Base-by-base conservation (phyloP, 2,797 vertebrate species). In the Varecia variegata region DNA sequence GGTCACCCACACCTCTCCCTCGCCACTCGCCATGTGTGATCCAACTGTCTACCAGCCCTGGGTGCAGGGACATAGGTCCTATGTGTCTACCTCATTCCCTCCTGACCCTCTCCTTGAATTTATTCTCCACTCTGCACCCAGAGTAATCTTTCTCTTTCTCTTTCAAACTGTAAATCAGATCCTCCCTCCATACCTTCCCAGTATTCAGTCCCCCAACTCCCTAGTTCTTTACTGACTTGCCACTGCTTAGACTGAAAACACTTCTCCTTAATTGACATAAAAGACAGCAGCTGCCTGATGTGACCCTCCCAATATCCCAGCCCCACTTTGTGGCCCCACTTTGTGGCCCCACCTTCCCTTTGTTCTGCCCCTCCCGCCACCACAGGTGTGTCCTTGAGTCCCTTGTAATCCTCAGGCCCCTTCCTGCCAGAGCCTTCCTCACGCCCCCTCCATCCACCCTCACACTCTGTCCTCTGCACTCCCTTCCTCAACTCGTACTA, bases 331-430 rank as follows among this genome's bases (percentile, higher is more conserved):
- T n/a, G n/a, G n/a, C n/a, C n/a, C n/a, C n/a, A n/a, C n/a, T n/a
- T n/a, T n/a, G n/a, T 58, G 5, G 25, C 15, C 5, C 10, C 0
- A 45, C 5, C 11, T 0, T 54, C 21, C n/a, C 18, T 2, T 43
- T 30, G 21, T 8, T 60, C 52, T 1, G n/a, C 23, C 8, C 17
- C 60, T 74, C 58, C 40, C 12, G 30, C 38, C 45, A 79, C 52
- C 20, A n/a, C 76, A 27, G 60, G 15, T 54, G 15, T 54, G 11
- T n/a, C 27, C 40, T 68, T 21, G 45, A 27, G 15, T 32, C 47
- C 45, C 25, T 65, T 38, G 3, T 14, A 1, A 8, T 67, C 32
- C 20, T 7, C 21, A 62, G 40, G 30, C n/a, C 8, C 71, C 77
- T 79, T 77, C 11, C 12, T 15, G 32, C 23, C 30, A 45, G 71